phyloP scores from a whole-genome alignment of 2,797 vertebrate genomes.

The Pelodytes ibericus region DNA sequence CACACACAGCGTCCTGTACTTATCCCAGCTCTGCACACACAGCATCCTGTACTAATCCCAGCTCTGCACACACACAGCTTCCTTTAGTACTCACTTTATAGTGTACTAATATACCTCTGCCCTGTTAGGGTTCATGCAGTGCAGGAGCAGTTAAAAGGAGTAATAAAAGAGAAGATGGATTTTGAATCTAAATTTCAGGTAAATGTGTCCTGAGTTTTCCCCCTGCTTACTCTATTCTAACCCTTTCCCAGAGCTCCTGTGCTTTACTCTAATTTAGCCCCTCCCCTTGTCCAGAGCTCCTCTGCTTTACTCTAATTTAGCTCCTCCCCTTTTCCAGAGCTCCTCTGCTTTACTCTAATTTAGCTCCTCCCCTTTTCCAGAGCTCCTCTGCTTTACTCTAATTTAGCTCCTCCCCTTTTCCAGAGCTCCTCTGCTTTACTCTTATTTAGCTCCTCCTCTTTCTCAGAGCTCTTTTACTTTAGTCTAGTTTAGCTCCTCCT shows the following conservation, averaged over 20 bases:
- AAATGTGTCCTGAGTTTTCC: not conserved
- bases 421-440: too few species aligned
- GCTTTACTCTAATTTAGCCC: constrained; percentile 8
- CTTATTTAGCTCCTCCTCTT: too few species aligned
- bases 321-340: not conserved
- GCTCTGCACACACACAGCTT: too few species aligned
- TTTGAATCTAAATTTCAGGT: constrained; percentile 74
- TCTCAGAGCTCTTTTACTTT: not conserved
- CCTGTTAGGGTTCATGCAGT: constrained; percentile 62
- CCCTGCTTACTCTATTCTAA: not conserved
- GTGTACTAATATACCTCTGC: not conserved
- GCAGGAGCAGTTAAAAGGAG: constrained; percentile 64
- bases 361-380: not conserved
- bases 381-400: not conserved
- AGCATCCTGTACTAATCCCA: too few species aligned
- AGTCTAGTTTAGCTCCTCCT: not conserved
- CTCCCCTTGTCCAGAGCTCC: not conserved
- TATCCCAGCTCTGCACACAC: too few species aligned
- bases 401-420: not conserved
- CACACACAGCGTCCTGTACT: too few species aligned
- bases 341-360: not conserved
- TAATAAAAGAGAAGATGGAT: constrained; percentile 67
- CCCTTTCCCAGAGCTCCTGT: not conserved
- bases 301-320: not conserved
- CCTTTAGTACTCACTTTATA: not conserved